These are phyloP conservation scores for Tetranychus piercei DNA, from an alignment of 2,888 invertebrate species.

Conservation along the genomic window DNA sequence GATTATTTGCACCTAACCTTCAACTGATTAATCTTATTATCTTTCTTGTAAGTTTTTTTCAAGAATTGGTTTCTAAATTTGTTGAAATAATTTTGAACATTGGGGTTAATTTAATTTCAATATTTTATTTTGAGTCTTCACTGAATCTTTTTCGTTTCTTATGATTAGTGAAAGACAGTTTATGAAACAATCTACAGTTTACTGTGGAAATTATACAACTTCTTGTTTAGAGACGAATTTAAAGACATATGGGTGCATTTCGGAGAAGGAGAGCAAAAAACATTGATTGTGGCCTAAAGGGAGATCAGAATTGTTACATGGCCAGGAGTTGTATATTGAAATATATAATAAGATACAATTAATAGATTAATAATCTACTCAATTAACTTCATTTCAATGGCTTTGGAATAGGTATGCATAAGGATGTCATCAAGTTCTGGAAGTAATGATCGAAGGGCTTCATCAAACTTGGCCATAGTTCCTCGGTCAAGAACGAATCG, in stretches of 20 bases:
- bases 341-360: no score
- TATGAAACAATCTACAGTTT: no score
- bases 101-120: no score
- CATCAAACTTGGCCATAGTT: slow-evolving; percentile 8
- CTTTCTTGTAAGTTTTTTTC: no score
- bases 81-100: no score
- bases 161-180: background rate
- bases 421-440: slow-evolving; percentile 11
- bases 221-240: no score
- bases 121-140: background rate
- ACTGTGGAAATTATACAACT: no score
- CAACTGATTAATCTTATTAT: no score
- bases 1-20: no score
- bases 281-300: background rate
- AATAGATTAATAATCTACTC: background rate
- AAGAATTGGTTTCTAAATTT: no score
- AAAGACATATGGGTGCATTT: background rate
- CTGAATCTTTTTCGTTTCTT: background rate
- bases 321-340: no score
- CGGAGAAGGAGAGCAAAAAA: background rate
- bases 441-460: background rate
- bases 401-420: slow-evolving; percentile 7
- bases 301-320: no score
- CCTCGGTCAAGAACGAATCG: slow-evolving; percentile 7
- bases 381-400: slow-evolving; percentile 13